phyloP scores from a whole-genome alignment of 2,113 vertebrate genomes.

The Haplochromis vanheusdeni region DNA sequence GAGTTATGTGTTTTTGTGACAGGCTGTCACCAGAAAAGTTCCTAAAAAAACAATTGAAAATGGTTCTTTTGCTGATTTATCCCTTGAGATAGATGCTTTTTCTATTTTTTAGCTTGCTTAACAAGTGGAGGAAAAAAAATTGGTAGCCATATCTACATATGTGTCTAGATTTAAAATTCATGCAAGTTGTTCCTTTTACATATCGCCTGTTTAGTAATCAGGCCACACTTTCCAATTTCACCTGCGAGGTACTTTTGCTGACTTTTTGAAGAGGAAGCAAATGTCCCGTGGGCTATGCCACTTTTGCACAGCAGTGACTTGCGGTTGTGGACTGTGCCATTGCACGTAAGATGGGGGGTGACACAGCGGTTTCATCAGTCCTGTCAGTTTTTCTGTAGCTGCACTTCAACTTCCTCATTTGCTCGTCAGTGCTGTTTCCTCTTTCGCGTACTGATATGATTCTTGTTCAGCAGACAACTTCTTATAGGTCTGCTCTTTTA shows the following conservation, averaged over 20 bases:
- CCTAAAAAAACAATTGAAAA: not conserved
- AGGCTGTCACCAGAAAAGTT: not conserved
- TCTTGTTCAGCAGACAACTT: not conserved
- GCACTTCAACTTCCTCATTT: constrained; percentile 57
- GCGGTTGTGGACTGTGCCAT: constrained; percentile 10
- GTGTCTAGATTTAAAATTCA: not conserved
- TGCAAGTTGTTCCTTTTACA: not conserved
- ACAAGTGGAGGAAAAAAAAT: rapidly evolving
- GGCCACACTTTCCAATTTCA: not conserved
- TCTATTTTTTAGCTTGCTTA: not conserved
- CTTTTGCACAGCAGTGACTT: not conserved
- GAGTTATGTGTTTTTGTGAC: not conserved
- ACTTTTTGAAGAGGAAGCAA: not conserved
- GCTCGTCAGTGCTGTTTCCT: constrained; percentile 29
- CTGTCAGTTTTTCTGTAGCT: constrained; percentile 31
- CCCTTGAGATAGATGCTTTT: not conserved
- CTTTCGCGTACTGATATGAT: constrained; percentile 14
- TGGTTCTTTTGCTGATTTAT: not conserved
- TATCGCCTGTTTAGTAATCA: not conserved
- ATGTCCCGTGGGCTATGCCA: not conserved
- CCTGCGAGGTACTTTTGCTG: not conserved
- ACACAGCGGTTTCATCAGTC: constrained; percentile 22
- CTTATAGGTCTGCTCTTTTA: not conserved
- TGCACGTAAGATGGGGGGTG: not conserved
- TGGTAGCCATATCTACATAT: not conserved